phyloP scores from a whole-genome alignment of 2,888 invertebrate species.

The Molorchus minor region DNA sequence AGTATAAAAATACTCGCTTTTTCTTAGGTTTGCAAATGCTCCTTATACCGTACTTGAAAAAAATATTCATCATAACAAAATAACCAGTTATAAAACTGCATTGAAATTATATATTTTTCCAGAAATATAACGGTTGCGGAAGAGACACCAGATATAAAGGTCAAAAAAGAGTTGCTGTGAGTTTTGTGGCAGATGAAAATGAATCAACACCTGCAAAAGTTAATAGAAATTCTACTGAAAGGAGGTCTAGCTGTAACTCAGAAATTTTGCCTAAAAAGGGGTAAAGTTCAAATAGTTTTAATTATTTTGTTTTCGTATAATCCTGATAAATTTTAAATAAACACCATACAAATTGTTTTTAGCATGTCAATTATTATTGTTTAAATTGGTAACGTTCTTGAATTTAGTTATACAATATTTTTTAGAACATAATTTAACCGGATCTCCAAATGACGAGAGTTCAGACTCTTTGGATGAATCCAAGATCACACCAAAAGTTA shows the following conservation, averaged over 20 bases:
- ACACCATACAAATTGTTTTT: not conserved
- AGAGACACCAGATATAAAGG: conserved; percentile 63
- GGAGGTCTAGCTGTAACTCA: conserved; percentile 26
- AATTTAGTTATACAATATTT: not conserved
- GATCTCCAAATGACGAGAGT: not conserved
- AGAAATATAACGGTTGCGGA: conserved; percentile 50
- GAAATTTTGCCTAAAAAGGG: conserved; percentile 9
- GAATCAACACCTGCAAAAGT: conserved; percentile 21
- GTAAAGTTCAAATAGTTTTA: not conserved
- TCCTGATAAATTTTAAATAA: not conserved
- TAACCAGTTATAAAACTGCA: too few species aligned
- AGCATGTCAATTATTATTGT: not conserved
- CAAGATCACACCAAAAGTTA: not conserved
- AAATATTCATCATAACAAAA: too few species aligned
- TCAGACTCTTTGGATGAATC: not conserved
- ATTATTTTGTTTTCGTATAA: too few species aligned
- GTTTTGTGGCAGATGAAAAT: conserved; percentile 47
- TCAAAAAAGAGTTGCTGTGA: conserved; percentile 62
- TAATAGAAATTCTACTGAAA: conserved; percentile 13
- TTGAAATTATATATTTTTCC: conserved; percentile 34
- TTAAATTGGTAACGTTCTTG: not conserved
- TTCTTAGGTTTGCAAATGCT: too few species aligned
- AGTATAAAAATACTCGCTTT: too few species aligned
- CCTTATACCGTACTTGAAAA: too few species aligned
- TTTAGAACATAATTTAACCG: conserved; percentile 28